Evolutionary conservation across 2,888 invertebrate species (phyloP).

Genomic region (Choreutis nemorana): DNA sequence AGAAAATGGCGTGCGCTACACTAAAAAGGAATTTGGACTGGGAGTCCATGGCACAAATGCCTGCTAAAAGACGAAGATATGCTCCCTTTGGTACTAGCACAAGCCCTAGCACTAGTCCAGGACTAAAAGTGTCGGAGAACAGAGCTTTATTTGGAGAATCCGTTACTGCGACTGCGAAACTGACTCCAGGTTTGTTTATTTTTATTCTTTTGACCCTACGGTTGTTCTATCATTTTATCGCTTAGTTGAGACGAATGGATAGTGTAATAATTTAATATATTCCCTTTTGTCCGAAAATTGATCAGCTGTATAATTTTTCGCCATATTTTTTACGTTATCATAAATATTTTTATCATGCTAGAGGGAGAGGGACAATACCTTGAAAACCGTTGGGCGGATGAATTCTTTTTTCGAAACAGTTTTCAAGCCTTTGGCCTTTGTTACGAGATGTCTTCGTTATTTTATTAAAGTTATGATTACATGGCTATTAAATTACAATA

Average conservation of each 20-base stretch:
- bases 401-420: no score
- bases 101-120: slow-evolving; percentile 56
- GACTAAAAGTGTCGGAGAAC: slow-evolving; percentile 60
- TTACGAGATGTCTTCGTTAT: no score
- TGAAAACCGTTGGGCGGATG: slow-evolving; percentile 45
- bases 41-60: slow-evolving; percentile 90
- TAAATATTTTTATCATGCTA: slow-evolving; percentile 53
- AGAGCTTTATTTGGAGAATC: slow-evolving; percentile 85
- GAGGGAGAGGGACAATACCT: slow-evolving; percentile 42
- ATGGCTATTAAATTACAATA: no score
- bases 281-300: slow-evolving; percentile 12
- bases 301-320: slow-evolving; percentile 44
- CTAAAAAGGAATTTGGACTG: slow-evolving; percentile 94
- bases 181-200: slow-evolving; percentile 85
- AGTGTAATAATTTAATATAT: no score
- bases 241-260: no score
- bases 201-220: slow-evolving; percentile 11
- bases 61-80: slow-evolving; percentile 90
- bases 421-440: no score
- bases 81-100: slow-evolving; percentile 80
- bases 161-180: slow-evolving; percentile 73
- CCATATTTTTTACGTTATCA: slow-evolving; percentile 46
- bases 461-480: no score
- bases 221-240: slow-evolving; percentile 5
- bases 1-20: slow-evolving; percentile 97